Evolutionary conservation across 1,140 invertebrate genomes (phyloP).

Genomic region (Panagrolaimus sp.): DNA sequence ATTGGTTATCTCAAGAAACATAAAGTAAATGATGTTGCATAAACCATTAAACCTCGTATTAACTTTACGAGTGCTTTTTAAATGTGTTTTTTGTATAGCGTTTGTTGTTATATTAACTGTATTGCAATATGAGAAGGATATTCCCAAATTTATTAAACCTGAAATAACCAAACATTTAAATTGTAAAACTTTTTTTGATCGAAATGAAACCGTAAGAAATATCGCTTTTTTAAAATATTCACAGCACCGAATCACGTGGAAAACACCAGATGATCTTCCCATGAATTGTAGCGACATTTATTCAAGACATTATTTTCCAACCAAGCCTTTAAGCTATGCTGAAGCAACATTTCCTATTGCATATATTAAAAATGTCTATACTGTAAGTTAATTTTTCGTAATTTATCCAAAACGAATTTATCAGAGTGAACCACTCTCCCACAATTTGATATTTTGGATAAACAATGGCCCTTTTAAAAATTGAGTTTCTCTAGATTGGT

Average conservation of each 20-base stretch:
- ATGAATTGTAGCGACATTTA: not conserved
- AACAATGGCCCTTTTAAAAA: no score
- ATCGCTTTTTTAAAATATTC: not conserved
- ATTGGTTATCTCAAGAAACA: no score
- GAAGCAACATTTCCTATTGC: slow-evolving; percentile 14
- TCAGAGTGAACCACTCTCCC: no score
- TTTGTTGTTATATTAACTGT: no score
- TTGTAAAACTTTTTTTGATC: not conserved
- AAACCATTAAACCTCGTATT: no score
- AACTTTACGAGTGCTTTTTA: no score
- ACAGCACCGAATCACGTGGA: not conserved
- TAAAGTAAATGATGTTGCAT: no score
- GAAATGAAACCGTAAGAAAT: not conserved
- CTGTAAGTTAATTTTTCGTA: not conserved
- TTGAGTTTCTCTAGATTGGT: no score
- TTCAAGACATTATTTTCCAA: slow-evolving; percentile 10
- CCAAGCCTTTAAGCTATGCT: not conserved
- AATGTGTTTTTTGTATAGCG: no score
- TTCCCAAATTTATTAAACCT: slow-evolving; percentile 9
- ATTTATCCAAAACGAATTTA: no score
- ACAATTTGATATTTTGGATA: no score
- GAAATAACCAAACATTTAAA: not conserved
- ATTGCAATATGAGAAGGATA: no score
- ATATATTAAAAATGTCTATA: slow-evolving; percentile 2
- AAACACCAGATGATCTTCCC: not conserved